Conservation (phyloP, 2,113 vertebrate genomes). For the Redunca redunca region DNA sequence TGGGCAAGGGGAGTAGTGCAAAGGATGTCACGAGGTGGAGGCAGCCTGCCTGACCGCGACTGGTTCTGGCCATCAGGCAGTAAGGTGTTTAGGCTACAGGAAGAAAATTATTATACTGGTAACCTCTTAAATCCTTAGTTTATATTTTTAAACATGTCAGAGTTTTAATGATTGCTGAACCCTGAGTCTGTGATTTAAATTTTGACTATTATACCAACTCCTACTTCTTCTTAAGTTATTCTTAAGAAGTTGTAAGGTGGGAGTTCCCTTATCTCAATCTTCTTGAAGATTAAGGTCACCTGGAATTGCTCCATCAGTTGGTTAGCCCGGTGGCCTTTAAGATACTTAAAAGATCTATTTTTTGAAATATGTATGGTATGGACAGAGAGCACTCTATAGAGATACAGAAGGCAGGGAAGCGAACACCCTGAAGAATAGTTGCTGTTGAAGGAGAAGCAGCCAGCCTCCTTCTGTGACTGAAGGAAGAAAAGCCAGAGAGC, state of each 20-base stretch:
- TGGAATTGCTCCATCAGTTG: background rate
- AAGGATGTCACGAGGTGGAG: background rate
- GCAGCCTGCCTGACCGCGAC: background rate
- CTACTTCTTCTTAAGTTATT: background rate
- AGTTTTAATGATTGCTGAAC: background rate
- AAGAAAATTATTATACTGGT: background rate
- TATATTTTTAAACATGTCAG: background rate
- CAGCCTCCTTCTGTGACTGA: background rate
- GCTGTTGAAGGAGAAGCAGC: background rate
- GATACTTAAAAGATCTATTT: background rate
- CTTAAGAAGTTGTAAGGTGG: background rate
- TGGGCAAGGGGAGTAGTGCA: background rate
- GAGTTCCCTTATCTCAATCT: background rate
- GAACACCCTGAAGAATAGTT: background rate
- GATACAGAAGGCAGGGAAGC: background rate
- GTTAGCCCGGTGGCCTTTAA: background rate
- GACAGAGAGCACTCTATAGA: background rate
- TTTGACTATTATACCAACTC: background rate
- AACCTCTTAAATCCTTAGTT: background rate
- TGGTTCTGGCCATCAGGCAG: background rate
- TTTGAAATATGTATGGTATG: background rate
- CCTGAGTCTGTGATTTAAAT: background rate
- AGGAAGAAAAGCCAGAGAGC: background rate
- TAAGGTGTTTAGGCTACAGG: background rate
- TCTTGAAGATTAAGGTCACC: background rate